Percentiles rank a stretch among this genome's conserved stretches.
Evolutionary conservation across 2,113 vertebrate genomes (phyloP).

Genomic region (Amphiprion ocellaris): DNA sequence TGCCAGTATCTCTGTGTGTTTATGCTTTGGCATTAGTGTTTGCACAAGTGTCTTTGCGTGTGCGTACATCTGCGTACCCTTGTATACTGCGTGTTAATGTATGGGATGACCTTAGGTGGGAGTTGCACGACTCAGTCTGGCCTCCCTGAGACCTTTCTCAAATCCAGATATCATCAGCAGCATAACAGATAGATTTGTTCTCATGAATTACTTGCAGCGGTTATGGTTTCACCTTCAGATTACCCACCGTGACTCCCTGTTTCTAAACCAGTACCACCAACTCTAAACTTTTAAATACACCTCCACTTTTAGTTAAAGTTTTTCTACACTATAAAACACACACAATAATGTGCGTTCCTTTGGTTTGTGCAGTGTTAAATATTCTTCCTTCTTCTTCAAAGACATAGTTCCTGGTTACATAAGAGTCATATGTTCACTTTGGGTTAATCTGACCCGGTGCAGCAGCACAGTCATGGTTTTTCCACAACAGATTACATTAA

Average conservation of each 20-base stretch:
- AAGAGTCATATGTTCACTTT: constrained; percentile 1
- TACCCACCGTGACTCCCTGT: constrained; percentile 5
- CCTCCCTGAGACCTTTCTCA: constrained; percentile 26
- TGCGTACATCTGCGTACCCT: not conserved
- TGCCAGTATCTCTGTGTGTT: constrained; percentile 44
- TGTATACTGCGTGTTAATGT: constrained; percentile 25
- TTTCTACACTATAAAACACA: no score
- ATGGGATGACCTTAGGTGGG: constrained; percentile 11
- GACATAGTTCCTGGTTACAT: not conserved
- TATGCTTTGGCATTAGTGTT: constrained; percentile 15
- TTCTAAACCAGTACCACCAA: not conserved
- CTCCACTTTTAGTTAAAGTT: not conserved
- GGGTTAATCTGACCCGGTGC: not conserved
- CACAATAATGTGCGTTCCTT: no score
- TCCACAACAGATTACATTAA: not conserved
- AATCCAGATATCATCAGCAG: constrained; percentile 32
- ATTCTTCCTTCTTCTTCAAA: not conserved
- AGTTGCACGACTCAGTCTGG: constrained; percentile 14
- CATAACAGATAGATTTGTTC: constrained; percentile 26
- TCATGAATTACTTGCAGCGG: constrained; percentile 24
- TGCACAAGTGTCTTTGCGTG: not conserved
- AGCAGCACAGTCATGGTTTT: not conserved
- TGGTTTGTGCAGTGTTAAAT: no score
- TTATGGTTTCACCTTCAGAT: constrained; percentile 22
- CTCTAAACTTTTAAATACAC: constrained; percentile 16